A percentile compares a stretch with the other conserved stretches of the same genome.
These are phyloP conservation scores for Idaea dimidiata DNA, from an alignment of 2,888 invertebrate genomes.

Conservation along the genomic window DNA sequence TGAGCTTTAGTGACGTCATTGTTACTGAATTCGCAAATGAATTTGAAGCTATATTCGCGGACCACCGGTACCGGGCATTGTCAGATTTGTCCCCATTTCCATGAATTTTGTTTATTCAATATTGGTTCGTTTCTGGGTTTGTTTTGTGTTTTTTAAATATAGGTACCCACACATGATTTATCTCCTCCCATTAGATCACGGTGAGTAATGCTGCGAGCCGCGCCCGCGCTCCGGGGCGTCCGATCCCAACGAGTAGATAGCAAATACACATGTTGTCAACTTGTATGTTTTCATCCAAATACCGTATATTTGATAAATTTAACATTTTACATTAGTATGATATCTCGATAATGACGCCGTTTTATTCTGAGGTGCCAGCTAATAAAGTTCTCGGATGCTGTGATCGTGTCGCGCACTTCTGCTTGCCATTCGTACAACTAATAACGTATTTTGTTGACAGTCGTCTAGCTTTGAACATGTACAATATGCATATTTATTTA, in stretches of 20 bases:
- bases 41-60: constrained; percentile 48
- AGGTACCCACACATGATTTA: constrained; percentile 65
- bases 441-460: constrained; percentile 35
- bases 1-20: constrained; percentile 35
- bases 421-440: constrained; percentile 30
- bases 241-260: constrained; percentile 73
- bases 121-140: constrained; percentile 63
- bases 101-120: constrained; percentile 78
- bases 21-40: constrained; percentile 51
- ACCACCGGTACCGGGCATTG: constrained; percentile 65
- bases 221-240: constrained; percentile 67
- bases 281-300: constrained; percentile 79
- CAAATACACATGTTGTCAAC: constrained; percentile 78
- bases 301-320: constrained; percentile 72
- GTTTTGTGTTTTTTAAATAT: constrained; percentile 67
- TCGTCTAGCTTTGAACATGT: constrained; percentile 16
- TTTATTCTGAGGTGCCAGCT: constrained; percentile 64
- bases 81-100: constrained; percentile 76
- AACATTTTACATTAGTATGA: constrained; percentile 70
- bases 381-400: constrained; percentile 51
- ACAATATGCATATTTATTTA: too few relatives aligned
- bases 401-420: constrained; percentile 26
- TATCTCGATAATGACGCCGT: constrained; percentile 66
- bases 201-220: constrained; percentile 70
- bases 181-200: constrained; percentile 76